Percentiles rank a stretch among this genome's conserved stretches.
Conservation (phyloP, 2,113 vertebrate genomes). For the Chlorodrepanis virens region DNA sequence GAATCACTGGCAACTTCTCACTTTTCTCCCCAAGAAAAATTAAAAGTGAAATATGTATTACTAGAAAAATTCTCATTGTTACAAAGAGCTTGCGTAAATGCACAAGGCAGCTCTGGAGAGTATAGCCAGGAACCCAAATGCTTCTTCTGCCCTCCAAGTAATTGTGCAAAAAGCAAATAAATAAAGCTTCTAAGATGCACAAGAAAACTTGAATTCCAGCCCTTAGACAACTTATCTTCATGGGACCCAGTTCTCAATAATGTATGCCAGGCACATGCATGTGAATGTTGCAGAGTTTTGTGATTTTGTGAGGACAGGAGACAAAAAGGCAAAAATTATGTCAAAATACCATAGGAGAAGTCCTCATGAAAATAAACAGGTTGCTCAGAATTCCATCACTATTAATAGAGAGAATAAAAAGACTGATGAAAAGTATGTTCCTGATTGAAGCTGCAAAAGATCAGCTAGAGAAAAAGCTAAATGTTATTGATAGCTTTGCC, state of each 20-base stretch:
- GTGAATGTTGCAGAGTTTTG: neutral
- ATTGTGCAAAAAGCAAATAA: neutral
- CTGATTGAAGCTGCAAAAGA: neutral
- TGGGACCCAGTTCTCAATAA: neutral
- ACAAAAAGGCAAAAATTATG: neutral
- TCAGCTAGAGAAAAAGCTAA: neutral
- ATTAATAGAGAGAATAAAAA: neutral
- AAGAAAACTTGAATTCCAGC: neutral
- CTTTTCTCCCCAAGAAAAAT: neutral
- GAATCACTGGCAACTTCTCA: neutral
- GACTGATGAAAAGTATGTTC: neutral
- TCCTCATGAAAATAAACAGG: neutral
- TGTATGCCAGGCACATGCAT: neutral
- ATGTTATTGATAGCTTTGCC: neutral
- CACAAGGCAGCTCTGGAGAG: neutral
- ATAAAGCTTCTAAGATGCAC: neutral
- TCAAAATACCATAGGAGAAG: neutral
- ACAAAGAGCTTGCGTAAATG: neutral
- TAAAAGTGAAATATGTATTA: neutral
- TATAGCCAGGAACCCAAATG: neutral
- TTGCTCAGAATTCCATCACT: neutral
- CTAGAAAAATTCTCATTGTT: neutral
- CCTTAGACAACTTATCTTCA: neutral
- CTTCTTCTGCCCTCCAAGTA: neutral
- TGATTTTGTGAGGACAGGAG: neutral